Evolutionary conservation across 2,113 vertebrate species (phyloP).

Genomic region (Orthonyx spaldingii): DNA sequence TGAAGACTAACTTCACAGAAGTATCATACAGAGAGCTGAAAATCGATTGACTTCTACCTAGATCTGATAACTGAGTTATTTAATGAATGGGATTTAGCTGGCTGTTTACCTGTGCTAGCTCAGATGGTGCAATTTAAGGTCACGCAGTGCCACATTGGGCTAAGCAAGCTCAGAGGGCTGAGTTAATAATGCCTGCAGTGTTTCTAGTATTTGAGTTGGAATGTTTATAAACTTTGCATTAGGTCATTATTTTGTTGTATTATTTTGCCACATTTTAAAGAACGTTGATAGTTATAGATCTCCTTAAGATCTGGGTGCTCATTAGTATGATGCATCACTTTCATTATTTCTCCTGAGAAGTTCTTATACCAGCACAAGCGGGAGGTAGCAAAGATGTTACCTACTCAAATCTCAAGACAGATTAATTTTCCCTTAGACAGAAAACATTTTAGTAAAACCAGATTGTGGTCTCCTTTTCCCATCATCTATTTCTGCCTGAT

Average conservation of each 20-base stretch:
- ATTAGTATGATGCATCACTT: not conserved
- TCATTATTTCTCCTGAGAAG: not conserved
- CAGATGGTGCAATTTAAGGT: not conserved
- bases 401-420: not conserved
- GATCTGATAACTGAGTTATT: conserved; percentile 33
- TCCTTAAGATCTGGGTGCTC: not conserved
- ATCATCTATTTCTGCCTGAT: not conserved
- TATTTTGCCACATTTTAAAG: not conserved
- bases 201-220: not conserved
- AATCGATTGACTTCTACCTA: conserved; percentile 34
- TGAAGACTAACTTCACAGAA: not conserved
- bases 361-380: not conserved
- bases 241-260: not conserved
- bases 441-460: not conserved
- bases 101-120: not conserved
- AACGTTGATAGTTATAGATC: not conserved
- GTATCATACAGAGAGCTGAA: conserved; percentile 12
- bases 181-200: not conserved
- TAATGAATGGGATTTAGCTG: not conserved
- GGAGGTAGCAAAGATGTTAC: not conserved
- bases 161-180: not conserved
- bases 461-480: not conserved
- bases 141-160: not conserved
- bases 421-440: not conserved
- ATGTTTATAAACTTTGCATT: not conserved